These are phyloP conservation scores for Oceanodroma leucorhoa DNA, from an alignment of 2,797 vertebrate genomes.

Conservation along the genomic window DNA sequence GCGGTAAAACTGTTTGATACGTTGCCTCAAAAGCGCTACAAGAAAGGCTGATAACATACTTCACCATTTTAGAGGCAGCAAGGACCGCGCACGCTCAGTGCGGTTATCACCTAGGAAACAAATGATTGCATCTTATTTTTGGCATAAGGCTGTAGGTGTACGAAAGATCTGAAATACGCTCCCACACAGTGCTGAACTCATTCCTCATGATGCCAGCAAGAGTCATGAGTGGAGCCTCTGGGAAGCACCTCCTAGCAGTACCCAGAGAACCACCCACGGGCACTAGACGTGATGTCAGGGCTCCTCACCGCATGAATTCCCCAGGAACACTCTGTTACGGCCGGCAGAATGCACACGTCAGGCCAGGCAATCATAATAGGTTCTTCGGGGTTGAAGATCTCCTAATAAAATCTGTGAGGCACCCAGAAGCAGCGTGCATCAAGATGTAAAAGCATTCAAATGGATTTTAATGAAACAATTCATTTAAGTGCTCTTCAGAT, in stretches of 20 bases:
- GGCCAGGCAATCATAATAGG: background rate
- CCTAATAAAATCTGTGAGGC: background rate
- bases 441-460: slow-evolving; percentile 44
- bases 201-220: slow-evolving; percentile 35
- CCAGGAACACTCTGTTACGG: background rate
- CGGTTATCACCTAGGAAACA: slow-evolving; percentile 72
- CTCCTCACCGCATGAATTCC: background rate
- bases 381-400: background rate
- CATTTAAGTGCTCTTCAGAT: slow-evolving; percentile 50
- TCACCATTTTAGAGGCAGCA: slow-evolving; percentile 40
- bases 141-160: slow-evolving; percentile 71
- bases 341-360: background rate
- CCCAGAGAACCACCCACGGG: slow-evolving; percentile 40
- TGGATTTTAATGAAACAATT: slow-evolving; percentile 53
- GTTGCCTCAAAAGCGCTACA: slow-evolving; percentile 11
- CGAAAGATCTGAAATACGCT: slow-evolving; percentile 55
- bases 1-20: background rate
- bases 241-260: slow-evolving; percentile 26
- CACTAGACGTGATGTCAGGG: slow-evolving; percentile 8
- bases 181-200: slow-evolving; percentile 47
- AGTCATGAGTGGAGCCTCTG: background rate
- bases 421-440: background rate
- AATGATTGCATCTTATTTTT: slow-evolving; percentile 73
- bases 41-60: slow-evolving; percentile 56
- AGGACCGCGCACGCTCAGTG: slow-evolving; percentile 4